Base-by-base conservation (phyloP, 92 coral and sea anemone genomes). In the Epizoanthus illoricatus region DNA sequence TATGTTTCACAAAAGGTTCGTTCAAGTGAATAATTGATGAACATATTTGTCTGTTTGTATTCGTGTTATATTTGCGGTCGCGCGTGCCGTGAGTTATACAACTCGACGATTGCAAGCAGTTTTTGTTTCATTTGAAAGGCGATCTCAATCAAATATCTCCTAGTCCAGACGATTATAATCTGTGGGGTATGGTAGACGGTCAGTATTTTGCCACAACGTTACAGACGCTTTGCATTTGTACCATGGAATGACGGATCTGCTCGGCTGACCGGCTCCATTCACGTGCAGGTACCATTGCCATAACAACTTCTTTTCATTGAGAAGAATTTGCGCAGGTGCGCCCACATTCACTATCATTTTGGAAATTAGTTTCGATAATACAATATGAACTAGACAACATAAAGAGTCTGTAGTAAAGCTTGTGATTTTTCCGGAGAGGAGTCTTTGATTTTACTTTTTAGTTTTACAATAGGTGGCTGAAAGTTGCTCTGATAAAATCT, bases 21-120 rank as follows among this genome's bases (percentile, higher is more conserved):
- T 72, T 85, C 41, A 58, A 65, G 79, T 88, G 21, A 88, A 88
- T 84, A 71, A 88, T 84, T 88, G 47, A 88, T 84, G 21, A 84
- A 23, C 39, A 40, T n/a, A 19, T 49, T 56, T 49, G 16, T 5
- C 42, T 69, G 80, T 76, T 86, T 87, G 74, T 84, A 84, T 54
- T 85, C 88, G 79, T 74, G 88, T 56, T 79, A 55, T 56, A 86
- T 45, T 71, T 36, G 21, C 41, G 56, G 86, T 71, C 54, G 70
- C 75, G 57, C 7, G 55, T 11, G 42, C 39, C 20, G 16, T 47
- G 20, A 23, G 13, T 11, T 59, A 40, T 5, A 5, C 56, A 42
- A 13, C 49, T 52, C 20, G 54, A 7, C 18, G 18, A 18, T 21
- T 8, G 4, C 20, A 12, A 3, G 33, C 24, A 41, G 10, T 17